Conservation (phyloP, 2,888 invertebrate genomes). For the Drosophila flavopinicola region DNA sequence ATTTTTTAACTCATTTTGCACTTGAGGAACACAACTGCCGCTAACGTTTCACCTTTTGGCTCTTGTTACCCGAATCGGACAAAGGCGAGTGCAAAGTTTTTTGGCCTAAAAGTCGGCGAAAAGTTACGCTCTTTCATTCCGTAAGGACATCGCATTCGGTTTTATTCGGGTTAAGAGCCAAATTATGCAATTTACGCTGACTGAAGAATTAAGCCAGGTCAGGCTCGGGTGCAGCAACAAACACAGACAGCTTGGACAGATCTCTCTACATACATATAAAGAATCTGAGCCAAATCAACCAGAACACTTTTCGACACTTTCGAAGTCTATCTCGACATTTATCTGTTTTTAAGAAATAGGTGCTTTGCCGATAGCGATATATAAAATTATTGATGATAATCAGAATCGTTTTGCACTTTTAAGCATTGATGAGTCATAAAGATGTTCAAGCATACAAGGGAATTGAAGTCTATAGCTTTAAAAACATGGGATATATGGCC, state of each 20-base stretch:
- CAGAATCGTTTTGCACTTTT: too few relatives aligned
- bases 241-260: background rate
- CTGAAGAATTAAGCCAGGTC: constrained; percentile 9
- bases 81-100: constrained; percentile 69
- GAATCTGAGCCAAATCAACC: too few relatives aligned
- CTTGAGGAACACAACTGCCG: constrained; percentile 55
- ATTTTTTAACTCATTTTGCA: constrained; percentile 77
- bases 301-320: too few relatives aligned
- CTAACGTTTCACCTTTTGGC: constrained; percentile 57
- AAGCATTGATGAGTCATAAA: too few relatives aligned
- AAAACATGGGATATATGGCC: too few relatives aligned
- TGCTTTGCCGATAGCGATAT: too few relatives aligned
- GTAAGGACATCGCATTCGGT: constrained; percentile 43
- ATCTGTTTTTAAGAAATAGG: too few relatives aligned
- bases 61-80: constrained; percentile 38
- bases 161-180: constrained; percentile 62
- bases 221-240: background rate
- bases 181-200: constrained; percentile 56
- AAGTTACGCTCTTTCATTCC: constrained; percentile 49
- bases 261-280: too few relatives aligned
- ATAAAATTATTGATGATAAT: too few relatives aligned
- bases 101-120: constrained; percentile 57
- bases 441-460: too few relatives aligned
- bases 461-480: too few relatives aligned
- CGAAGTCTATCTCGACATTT: too few relatives aligned